Evolutionary conservation across 2,888 invertebrate species (phyloP).

Genomic region (Biston betularia): DNA sequence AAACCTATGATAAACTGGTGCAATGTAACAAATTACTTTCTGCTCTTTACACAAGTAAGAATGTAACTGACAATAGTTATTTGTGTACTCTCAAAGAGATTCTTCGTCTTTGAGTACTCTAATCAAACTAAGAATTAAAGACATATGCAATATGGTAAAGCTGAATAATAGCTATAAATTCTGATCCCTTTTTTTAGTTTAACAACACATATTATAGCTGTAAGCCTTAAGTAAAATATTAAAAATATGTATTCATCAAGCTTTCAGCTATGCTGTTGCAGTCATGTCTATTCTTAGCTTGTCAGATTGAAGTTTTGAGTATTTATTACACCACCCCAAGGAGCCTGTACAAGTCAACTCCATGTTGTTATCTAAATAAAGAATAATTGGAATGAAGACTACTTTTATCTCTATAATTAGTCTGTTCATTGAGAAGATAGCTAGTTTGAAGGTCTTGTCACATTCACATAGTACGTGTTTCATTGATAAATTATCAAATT

Average conservation of each 20-base stretch:
- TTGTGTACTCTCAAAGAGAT: background rate
- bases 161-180: too few relatives aligned
- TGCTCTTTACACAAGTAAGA: background rate
- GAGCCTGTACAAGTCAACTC: background rate
- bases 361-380: background rate
- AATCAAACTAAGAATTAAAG: background rate
- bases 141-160: too few relatives aligned
- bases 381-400: too few relatives aligned
- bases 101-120: background rate
- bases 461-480: background rate
- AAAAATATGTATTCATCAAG: background rate
- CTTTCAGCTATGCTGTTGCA: too few relatives aligned
- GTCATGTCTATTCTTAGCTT: too few relatives aligned
- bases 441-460: too few relatives aligned
- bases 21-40: background rate
- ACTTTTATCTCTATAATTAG: too few relatives aligned
- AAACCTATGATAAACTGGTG: conserved; percentile 1
- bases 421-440: background rate
- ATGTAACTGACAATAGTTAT: background rate
- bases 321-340: background rate
- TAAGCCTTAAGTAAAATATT: background rate
- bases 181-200: background rate
- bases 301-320: background rate
- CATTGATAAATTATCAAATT: background rate
- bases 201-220: background rate